Base-by-base conservation (phyloP, 2,888 invertebrate genomes). In the Ochropacha duplaris region DNA sequence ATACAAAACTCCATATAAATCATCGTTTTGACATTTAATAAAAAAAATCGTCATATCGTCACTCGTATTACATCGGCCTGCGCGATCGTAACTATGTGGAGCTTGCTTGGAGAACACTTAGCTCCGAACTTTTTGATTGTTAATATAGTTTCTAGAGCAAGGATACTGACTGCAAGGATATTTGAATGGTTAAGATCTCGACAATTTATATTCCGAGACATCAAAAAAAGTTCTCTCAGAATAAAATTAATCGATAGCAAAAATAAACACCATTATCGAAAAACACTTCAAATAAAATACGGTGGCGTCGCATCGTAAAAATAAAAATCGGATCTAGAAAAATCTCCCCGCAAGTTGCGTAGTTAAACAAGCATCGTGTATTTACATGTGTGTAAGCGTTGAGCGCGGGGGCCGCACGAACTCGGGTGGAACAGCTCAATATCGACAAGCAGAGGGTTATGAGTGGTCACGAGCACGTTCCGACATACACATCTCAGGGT, bases 231-330 rank as follows among this genome's bases (percentile, higher is more conserved):
- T n/a, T 9, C 1, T n/a, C 1, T n/a, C 1, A 36, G 3, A n/a
- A 36, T 36, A n/a, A 5, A 36, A n/a, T n/a, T 36, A 4, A 4
- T 36, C n/a, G 36, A 36, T 16, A 16, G 19, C 9, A 19, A 44
- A 44, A 44, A 12, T 31, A 76, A 79, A 74, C 73, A 76, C 71
- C 69, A 77, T 77, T 74, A 81, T 76, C 72, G 74, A 63, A 62
- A 72, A 76, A 72, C 71, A 65, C 74, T 79, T 69, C 65, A 76
- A 71, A 69, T 62, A 64, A 62, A 66, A 74, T 68, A 66, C 65
- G 54, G 57, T 58, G 54, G 51, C 63, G 57, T 52, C 61, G 57
- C 65, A 64, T 57, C 59, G 65, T 62, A 62, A 66, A 72, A 71
- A 71, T 44, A 72, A 72, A 76, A 70, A 66, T 66, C 61, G 66